These are phyloP conservation scores for Agrochola lota DNA, from an alignment of 2,888 invertebrate species.

Conservation along the genomic window DNA sequence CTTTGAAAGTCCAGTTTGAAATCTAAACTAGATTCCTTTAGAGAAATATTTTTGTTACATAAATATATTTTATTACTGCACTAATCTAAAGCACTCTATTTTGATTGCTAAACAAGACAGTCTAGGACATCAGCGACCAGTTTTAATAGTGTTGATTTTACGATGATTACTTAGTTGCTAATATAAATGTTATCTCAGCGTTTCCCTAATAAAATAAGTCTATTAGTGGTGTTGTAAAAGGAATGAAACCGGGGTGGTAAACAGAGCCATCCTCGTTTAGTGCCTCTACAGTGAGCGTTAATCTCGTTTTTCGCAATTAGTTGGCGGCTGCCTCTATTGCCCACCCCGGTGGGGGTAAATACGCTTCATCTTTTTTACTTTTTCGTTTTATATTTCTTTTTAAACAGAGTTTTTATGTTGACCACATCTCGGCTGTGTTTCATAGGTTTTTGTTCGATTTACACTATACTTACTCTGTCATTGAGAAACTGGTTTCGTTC, in stretches of 20 bases:
- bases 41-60: slow-evolving; percentile 10
- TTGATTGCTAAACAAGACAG: slow-evolving; percentile 40
- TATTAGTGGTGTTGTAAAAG: slow-evolving; percentile 86
- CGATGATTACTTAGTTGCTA: slow-evolving; percentile 82
- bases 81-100: slow-evolving; percentile 40
- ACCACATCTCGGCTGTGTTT: slow-evolving; percentile 70
- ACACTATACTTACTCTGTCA: slow-evolving; percentile 62
- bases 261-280: slow-evolving; percentile 84
- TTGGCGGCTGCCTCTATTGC: slow-evolving; percentile 83
- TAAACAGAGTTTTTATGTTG: slow-evolving; percentile 76
- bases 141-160: slow-evolving; percentile 78
- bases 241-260: slow-evolving; percentile 82
- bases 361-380: slow-evolving; percentile 77
- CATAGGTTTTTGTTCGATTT: slow-evolving; percentile 71
- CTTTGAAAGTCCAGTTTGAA: slow-evolving; percentile 1
- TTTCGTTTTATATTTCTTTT: slow-evolving; percentile 77
- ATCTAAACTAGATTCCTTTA: slow-evolving; percentile 6
- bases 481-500: slow-evolving; percentile 66
- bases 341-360: slow-evolving; percentile 80
- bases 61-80: slow-evolving; percentile 31
- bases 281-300: slow-evolving; percentile 85
- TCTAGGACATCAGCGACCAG: slow-evolving; percentile 55
- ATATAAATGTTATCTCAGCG: slow-evolving; percentile 82
- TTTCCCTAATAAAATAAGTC: slow-evolving; percentile 84
- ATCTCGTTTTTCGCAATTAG: slow-evolving; percentile 89